Percentiles rank a stretch among this genome's conserved stretches.
Evolutionary conservation across 2,113 vertebrate genomes (phyloP).

Genomic region (Ictidomys tridecemlineatus): DNA sequence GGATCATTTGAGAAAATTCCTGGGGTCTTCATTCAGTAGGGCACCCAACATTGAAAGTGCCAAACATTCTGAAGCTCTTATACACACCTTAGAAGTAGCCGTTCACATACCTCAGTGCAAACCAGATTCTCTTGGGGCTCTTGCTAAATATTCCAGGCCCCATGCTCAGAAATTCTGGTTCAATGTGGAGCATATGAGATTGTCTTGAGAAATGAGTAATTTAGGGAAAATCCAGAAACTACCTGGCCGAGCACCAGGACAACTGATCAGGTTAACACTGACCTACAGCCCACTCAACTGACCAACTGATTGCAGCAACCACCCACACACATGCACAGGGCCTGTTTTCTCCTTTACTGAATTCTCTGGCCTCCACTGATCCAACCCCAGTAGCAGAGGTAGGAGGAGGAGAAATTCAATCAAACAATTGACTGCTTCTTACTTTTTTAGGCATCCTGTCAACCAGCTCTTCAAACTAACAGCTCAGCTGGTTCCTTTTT

Average conservation of each 20-base stretch:
- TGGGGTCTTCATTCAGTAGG: neutral
- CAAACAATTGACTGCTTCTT: constrained; percentile 66
- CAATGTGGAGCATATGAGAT: neutral
- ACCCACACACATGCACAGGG: neutral
- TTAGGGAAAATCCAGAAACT: constrained; percentile 60
- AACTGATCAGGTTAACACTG: constrained; percentile 9
- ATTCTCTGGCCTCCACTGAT: neutral
- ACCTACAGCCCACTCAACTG: neutral
- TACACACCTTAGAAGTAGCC: neutral
- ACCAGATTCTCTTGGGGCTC: neutral
- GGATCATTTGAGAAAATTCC: constrained; percentile 16
- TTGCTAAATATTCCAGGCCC: neutral
- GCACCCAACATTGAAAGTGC: neutral
- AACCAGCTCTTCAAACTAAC: constrained; percentile 51
- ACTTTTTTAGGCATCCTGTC: constrained; percentile 53
- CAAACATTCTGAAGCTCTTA: constrained; percentile 18
- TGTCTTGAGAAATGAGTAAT: constrained; percentile 52
- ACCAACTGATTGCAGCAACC: constrained; percentile 7
- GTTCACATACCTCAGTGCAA: neutral
- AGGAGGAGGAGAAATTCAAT: neutral
- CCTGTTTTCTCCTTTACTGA: neutral
- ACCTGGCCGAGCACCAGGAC: constrained; percentile 29
- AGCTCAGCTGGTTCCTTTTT: constrained; percentile 72
- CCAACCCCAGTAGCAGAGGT: neutral
- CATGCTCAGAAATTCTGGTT: constrained; percentile 2